Percentiles rank a stretch among this genome's conserved stretches.
Evolutionary conservation across 2,888 invertebrate species (phyloP).

Genomic region (Cheilosia vulpina): DNA sequence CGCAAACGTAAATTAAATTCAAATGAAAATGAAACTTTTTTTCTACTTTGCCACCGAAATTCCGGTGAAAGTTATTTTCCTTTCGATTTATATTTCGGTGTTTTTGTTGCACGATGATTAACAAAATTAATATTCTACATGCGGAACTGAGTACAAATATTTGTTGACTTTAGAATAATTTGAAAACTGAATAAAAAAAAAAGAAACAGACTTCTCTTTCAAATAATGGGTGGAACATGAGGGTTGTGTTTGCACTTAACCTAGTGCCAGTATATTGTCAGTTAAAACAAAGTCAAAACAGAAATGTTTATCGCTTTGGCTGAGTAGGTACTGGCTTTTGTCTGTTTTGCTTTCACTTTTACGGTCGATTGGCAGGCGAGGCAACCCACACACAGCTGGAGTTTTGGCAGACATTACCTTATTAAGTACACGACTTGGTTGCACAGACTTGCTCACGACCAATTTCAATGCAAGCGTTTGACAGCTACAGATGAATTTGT

Average conservation of each 20-base stretch:
- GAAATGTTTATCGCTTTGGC: background rate
- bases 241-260: background rate
- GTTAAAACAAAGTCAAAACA: slow-evolving; percentile 1
- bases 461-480: too few species aligned
- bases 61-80: background rate
- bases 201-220: background rate
- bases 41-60: background rate
- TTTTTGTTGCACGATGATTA: background rate
- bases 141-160: background rate
- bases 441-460: too few species aligned
- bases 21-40: slow-evolving; percentile 47
- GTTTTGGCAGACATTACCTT: too few species aligned
- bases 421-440: too few species aligned
- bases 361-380: background rate
- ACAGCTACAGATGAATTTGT: too few species aligned
- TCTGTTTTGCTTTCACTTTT: slow-evolving; percentile 1
- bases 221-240: background rate
- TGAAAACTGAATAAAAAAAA: background rate
- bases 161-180: background rate
- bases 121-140: slow-evolving; percentile 2
- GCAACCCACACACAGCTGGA: background rate
- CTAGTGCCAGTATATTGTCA: background rate
- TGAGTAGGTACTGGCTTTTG: background rate
- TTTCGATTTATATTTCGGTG: background rate
- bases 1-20: slow-evolving; percentile 13